Conservation (phyloP, 2,113 vertebrate species). For the Spea multiplicata region DNA sequence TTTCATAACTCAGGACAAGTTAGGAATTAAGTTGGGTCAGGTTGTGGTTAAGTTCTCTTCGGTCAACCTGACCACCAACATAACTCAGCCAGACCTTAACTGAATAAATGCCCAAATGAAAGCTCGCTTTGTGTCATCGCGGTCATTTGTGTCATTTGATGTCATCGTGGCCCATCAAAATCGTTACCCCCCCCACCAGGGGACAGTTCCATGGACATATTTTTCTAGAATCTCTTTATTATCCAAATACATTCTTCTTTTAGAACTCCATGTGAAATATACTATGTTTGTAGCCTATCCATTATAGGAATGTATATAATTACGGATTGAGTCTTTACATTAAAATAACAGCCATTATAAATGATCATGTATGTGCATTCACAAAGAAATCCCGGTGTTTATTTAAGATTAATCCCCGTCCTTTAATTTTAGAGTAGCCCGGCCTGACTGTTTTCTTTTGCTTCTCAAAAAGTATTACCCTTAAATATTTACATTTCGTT, state of each 20-base stretch:
- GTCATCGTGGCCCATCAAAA: too few species aligned
- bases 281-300: slow-evolving; percentile 5
- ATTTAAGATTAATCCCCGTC: slow-evolving; percentile 61
- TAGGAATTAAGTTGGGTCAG: too few species aligned
- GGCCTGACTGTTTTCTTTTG: slow-evolving; percentile 60
- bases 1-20: too few species aligned
- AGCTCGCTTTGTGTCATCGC: too few species aligned
- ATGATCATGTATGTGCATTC: slow-evolving; percentile 53
- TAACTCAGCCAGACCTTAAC: too few species aligned
- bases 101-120: too few species aligned
- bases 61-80: too few species aligned
- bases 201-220: background rate
- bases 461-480: slow-evolving; percentile 60
- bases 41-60: too few species aligned
- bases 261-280: background rate
- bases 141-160: too few species aligned
- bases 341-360: slow-evolving; percentile 56
- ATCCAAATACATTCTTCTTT: slow-evolving; percentile 15
- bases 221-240: slow-evolving; percentile 17
- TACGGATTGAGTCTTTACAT: slow-evolving; percentile 47
- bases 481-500: slow-evolving; percentile 64
- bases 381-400: slow-evolving; percentile 61
- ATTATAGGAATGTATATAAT: slow-evolving; percentile 20
- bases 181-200: too few species aligned
- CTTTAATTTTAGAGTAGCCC: slow-evolving; percentile 55